Conservation (phyloP, 1,140 invertebrate species). For the Periplaneta americana region DNA sequence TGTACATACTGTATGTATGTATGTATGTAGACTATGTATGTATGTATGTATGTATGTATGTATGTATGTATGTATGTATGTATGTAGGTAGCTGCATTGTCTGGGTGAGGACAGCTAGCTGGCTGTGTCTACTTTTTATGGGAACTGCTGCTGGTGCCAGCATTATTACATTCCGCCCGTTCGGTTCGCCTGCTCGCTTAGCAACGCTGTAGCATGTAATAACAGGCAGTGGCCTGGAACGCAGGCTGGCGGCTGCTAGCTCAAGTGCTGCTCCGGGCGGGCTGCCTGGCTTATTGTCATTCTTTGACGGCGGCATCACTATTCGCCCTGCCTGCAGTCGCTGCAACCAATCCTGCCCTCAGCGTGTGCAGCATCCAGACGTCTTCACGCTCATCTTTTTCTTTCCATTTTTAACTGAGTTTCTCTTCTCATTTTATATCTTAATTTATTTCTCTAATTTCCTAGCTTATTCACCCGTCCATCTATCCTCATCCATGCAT, state of each 20-base stretch:
- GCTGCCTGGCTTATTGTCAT: background rate
- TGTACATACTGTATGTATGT: no score
- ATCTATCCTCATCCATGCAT: no score
- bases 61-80: background rate
- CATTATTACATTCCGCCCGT: background rate
- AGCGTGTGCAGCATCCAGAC: no score
- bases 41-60: no score
- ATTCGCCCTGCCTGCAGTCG: background rate
- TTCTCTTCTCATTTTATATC: no score
- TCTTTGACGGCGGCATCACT: background rate
- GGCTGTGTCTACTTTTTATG: background rate
- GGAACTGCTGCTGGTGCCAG: background rate
- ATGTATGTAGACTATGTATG: no score
- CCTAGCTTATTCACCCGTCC: no score
- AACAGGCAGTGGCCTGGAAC: background rate
- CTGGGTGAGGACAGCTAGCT: no score
- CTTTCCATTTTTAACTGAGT: no score
- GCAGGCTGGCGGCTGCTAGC: background rate
- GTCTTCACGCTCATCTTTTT: no score
- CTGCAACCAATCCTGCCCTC: no score
- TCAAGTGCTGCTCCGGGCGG: background rate
- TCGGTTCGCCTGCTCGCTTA: background rate
- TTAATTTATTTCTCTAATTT: no score
- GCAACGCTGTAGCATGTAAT: background rate
- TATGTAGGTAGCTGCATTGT: background rate